These are phyloP conservation scores for Otolemur garnettii DNA, from an alignment of 2,113 vertebrate genomes.

Conservation along the genomic window DNA sequence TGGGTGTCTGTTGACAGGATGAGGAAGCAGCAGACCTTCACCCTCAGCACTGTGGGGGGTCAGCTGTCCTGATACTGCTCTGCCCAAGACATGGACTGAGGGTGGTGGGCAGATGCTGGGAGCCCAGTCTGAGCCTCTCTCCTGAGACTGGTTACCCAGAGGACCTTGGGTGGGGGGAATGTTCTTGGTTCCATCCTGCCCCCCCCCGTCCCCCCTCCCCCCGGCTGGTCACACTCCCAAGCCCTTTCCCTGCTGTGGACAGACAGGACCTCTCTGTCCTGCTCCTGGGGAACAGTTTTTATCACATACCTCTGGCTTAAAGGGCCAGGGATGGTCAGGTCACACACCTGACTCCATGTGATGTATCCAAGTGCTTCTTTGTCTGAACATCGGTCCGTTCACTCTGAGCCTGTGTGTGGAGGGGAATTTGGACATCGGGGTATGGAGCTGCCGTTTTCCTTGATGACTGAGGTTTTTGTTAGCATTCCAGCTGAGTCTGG, in stretches of 20 bases:
- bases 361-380: no score
- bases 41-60: background rate
- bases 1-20: background rate
- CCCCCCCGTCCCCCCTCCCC: background rate
- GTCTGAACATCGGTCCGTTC: background rate
- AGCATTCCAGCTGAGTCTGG: background rate
- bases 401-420: background rate
- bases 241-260: background rate
- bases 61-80: background rate
- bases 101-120: background rate
- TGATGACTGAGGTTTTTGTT: background rate
- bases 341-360: background rate
- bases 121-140: no score
- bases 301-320: background rate
- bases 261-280: background rate
- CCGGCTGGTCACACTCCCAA: no score
- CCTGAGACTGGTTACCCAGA: background rate
- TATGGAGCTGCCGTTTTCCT: background rate
- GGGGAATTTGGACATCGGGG: background rate
- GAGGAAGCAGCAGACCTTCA: background rate
- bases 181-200: background rate
- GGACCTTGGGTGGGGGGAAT: background rate
- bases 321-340: no score
- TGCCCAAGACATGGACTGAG: accelerated
- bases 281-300: background rate